A percentile compares a stretch with the other conserved stretches of the same genome.
phyloP scores from a whole-genome alignment of 2,113 vertebrate species.

The Nothoprocta perdicaria region DNA sequence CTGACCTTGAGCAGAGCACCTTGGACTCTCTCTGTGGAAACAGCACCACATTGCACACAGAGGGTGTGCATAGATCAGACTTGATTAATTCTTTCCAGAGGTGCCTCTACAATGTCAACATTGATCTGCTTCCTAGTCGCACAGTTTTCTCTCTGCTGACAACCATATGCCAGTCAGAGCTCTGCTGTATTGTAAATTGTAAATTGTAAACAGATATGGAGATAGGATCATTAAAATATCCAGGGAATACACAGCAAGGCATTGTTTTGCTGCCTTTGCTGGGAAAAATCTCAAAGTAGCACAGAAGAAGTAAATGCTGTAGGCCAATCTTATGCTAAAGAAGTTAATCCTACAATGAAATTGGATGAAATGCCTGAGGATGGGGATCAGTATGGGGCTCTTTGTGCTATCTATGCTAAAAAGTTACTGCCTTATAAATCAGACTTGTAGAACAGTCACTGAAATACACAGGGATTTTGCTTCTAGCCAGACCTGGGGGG shows the following conservation, averaged over 20 bases:
- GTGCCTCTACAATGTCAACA: slow-evolving; percentile 66
- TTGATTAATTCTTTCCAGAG: slow-evolving; percentile 67
- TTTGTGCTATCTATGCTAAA: background rate
- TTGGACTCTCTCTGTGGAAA: background rate
- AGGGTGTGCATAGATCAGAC: slow-evolving; percentile 60
- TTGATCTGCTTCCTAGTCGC: slow-evolving; percentile 49
- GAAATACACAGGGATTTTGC: background rate
- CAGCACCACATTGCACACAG: background rate
- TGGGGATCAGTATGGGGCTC: background rate
- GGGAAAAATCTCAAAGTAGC: slow-evolving; percentile 5
- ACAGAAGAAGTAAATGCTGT: background rate
- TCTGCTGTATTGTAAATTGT: slow-evolving; percentile 52
- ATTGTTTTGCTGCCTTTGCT: slow-evolving; percentile 44
- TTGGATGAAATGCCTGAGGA: slow-evolving; percentile 46
- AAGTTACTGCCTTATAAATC: background rate
- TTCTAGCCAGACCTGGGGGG: background rate
- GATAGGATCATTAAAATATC: slow-evolving; percentile 67
- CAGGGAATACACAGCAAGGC: slow-evolving; percentile 36
- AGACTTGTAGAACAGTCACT: background rate
- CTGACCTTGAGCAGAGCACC: slow-evolving; percentile 59
- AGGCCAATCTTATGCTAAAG: slow-evolving; percentile 1
- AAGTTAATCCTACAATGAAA: slow-evolving; percentile 52
- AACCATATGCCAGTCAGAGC: slow-evolving; percentile 58
- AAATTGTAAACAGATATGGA: slow-evolving; percentile 71
- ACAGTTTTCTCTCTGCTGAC: slow-evolving; percentile 45